Conservation (phyloP, 2,113 vertebrate species). For the Zapornia atra region DNA sequence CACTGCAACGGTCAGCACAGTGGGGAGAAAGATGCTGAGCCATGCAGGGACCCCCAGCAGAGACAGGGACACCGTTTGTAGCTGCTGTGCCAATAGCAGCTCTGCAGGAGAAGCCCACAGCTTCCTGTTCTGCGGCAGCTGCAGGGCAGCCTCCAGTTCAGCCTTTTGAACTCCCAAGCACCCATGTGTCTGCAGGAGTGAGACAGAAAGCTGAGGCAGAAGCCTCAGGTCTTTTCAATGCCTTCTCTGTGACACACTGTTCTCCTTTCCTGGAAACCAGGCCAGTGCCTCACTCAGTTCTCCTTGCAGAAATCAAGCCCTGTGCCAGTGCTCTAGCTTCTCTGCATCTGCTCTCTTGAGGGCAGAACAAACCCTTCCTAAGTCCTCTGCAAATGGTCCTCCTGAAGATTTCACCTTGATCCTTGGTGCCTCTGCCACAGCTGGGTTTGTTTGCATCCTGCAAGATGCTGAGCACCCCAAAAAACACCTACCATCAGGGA, state of each 20-base stretch:
- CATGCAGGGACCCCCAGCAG: background rate
- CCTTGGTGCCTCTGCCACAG: background rate
- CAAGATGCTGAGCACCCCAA: background rate
- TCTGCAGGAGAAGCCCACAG: background rate
- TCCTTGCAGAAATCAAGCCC: constrained; percentile 10
- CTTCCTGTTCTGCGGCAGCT: background rate
- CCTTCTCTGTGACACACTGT: constrained; percentile 62
- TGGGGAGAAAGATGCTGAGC: background rate
- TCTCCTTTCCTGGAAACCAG: constrained; percentile 68
- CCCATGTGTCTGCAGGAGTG: background rate
- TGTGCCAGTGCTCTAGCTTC: background rate
- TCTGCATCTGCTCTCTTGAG: background rate
- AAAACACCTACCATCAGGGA: background rate
- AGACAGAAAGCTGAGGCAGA: constrained; percentile 35
- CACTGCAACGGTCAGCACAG: background rate
- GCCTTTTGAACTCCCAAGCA: constrained; percentile 29
- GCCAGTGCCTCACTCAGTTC: constrained; percentile 39
- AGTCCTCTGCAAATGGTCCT: background rate
- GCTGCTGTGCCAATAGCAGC: background rate
- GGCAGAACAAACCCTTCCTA: background rate
- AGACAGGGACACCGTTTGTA: background rate
- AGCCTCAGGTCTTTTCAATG: constrained; percentile 42
- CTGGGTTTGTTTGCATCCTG: background rate
- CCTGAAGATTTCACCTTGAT: background rate
- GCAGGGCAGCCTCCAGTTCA: background rate